Percentiles rank a stretch among this genome's conserved stretches.
Evolutionary conservation across 2,888 invertebrate genomes (phyloP).

Genomic region (Ormia ochracea): DNA sequence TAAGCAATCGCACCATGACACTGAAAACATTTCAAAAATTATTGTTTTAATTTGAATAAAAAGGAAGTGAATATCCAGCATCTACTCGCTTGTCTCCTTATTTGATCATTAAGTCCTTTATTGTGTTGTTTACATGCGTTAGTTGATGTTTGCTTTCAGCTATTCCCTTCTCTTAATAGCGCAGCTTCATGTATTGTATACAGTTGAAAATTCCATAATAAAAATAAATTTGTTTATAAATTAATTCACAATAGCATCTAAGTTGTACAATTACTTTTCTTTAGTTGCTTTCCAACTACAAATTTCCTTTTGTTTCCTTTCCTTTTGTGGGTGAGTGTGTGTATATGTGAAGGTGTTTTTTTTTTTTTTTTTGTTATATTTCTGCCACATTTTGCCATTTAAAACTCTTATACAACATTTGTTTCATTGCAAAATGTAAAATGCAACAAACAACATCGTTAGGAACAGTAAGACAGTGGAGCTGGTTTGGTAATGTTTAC

Average conservation of each 20-base stretch:
- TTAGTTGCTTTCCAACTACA: constrained; percentile 7
- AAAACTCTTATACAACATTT: constrained; percentile 26
- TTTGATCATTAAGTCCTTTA: constrained; percentile 31
- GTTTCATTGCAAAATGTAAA: constrained; percentile 5
- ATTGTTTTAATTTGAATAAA: constrained; percentile 7
- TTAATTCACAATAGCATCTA: constrained; percentile 49
- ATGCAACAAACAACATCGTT: constrained; percentile 28
- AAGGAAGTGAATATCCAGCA: neutral
- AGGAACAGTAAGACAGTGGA: constrained; percentile 11
- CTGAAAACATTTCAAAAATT: neutral
- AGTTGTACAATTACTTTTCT: constrained; percentile 37
- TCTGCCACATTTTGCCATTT: neutral
- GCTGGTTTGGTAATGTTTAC: neutral
- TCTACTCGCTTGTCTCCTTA: constrained; percentile 4
- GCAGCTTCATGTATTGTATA: neutral
- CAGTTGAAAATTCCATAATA: constrained; percentile 35
- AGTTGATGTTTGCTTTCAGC: neutral
- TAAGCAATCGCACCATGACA: neutral
- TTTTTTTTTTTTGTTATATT: neutral
- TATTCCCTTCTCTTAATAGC: neutral
- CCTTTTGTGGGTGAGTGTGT: too few species aligned
- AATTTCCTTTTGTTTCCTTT: constrained; percentile 7
- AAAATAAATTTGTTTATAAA: constrained; percentile 56
- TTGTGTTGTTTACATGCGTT: constrained; percentile 15
- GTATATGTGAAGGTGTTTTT: too few species aligned